A percentile compares a stretch with the other conserved stretches of the same genome.
Conservation (phyloP, 2,113 vertebrate species). For the Kryptolebias marmoratus region DNA sequence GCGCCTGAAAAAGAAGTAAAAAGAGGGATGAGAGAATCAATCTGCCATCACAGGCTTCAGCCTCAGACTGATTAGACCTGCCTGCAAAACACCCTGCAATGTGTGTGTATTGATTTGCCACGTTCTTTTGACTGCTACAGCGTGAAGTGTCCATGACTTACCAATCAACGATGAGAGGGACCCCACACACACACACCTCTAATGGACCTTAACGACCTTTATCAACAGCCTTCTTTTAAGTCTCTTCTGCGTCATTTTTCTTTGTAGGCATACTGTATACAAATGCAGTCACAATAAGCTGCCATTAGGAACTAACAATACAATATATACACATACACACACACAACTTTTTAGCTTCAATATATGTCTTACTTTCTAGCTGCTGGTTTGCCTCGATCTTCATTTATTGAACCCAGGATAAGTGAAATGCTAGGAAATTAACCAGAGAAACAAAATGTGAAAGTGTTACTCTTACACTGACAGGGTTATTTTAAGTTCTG, state of each 20-base stretch:
- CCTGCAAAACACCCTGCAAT: slow-evolving; percentile 42
- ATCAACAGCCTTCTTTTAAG: not conserved
- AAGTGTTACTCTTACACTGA: not conserved
- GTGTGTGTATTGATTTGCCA: slow-evolving; percentile 43
- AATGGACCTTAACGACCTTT: not conserved
- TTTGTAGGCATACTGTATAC: not conserved
- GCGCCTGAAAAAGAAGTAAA: slow-evolving; percentile 21
- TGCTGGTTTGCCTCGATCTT: too few relatives aligned
- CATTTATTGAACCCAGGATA: too few relatives aligned
- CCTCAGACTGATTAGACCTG: slow-evolving; percentile 57
- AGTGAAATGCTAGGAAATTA: too few relatives aligned
- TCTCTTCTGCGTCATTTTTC: not conserved
- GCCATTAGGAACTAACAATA: not conserved
- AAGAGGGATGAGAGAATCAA: slow-evolving; percentile 47
- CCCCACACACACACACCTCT: slow-evolving; percentile 11
- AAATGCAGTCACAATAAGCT: not conserved
- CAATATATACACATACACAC: too few relatives aligned
- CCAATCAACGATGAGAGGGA: slow-evolving; percentile 47
- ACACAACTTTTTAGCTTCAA: too few relatives aligned
- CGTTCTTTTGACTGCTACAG: slow-evolving; percentile 45
- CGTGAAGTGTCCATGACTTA: slow-evolving; percentile 51
- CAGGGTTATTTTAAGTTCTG: not conserved
- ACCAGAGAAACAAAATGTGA: not conserved
- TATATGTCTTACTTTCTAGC: too few relatives aligned
- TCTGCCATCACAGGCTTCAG: slow-evolving; percentile 38